A percentile compares a stretch with the other conserved stretches of the same genome.
These are phyloP conservation scores for Varanus salvator DNA, from an alignment of 2,113 vertebrate species.

Conservation along the genomic window DNA sequence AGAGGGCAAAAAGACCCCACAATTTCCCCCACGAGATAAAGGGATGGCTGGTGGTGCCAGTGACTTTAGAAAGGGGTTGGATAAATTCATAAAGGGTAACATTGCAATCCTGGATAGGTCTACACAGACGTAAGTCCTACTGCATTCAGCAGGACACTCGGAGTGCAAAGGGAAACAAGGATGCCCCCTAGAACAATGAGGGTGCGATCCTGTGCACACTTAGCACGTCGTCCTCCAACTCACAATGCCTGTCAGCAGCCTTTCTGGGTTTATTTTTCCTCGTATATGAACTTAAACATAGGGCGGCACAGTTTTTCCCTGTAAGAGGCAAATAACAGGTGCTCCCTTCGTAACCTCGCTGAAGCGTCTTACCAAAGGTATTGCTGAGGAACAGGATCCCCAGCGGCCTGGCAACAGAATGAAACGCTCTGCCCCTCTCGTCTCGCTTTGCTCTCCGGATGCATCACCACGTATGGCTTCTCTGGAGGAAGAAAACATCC, in stretches of 20 bases:
- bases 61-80: not conserved
- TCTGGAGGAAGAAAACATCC: conserved; percentile 71
- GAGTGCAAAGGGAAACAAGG: too few relatives aligned
- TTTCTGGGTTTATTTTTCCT: not conserved
- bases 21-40: too few relatives aligned
- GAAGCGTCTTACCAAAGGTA: conserved; percentile 87
- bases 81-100: not conserved
- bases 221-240: too few relatives aligned
- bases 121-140: too few relatives aligned
- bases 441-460: conserved; percentile 86
- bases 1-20: too few relatives aligned
- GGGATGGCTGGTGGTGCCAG: not conserved
- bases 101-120: too few relatives aligned
- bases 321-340: not conserved
- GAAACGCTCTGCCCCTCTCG: conserved; percentile 86
- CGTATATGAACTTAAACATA: too few relatives aligned
- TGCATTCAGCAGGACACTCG: too few relatives aligned
- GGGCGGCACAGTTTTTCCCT: not conserved
- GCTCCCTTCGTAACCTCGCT: not conserved
- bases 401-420: conserved; percentile 89
- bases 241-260: not conserved
- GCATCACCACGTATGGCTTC: conserved; percentile 87
- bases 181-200: too few relatives aligned
- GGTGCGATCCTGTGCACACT: too few relatives aligned
- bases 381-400: conserved; percentile 82